phyloP scores from a whole-genome alignment of 2,888 invertebrate species.

The Epinotia ramella region DNA sequence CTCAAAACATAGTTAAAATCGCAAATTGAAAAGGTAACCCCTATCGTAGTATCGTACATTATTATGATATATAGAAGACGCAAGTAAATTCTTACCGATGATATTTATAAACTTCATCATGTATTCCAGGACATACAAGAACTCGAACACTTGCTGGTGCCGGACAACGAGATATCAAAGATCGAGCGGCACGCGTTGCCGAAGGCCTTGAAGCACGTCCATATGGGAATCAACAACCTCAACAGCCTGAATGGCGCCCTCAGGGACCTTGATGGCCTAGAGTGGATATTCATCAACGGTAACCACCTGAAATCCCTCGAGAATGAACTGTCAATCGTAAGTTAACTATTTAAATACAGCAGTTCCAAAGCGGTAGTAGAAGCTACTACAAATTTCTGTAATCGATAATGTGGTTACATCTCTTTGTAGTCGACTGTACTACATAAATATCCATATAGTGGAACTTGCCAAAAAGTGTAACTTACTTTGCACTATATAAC shows the following conservation, averaged over 20 bases:
- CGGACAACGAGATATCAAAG: slow-evolving; percentile 90
- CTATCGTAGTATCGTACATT: too few species aligned
- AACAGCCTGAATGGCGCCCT: slow-evolving; percentile 91
- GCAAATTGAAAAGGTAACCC: too few species aligned
- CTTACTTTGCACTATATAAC: too few species aligned
- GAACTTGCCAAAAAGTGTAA: too few species aligned
- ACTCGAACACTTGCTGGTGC: slow-evolving; percentile 89
- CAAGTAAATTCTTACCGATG: background rate
- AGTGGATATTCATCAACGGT: slow-evolving; percentile 92
- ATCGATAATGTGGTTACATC: too few species aligned
- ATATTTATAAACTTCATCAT: background rate
- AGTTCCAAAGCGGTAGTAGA: background rate
- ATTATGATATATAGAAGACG: too few species aligned
- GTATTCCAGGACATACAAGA: slow-evolving; percentile 78
- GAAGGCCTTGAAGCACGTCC: slow-evolving; percentile 87
- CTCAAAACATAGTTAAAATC: too few species aligned
- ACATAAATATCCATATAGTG: too few species aligned
- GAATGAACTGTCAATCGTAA: slow-evolving; percentile 89
- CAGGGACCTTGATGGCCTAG: slow-evolving; percentile 89
- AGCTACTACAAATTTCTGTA: background rate
- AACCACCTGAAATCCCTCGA: slow-evolving; percentile 91
- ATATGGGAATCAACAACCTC: slow-evolving; percentile 91
- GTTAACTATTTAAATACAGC: slow-evolving; percentile 49
- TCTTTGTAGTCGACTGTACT: too few species aligned
- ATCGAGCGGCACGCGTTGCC: slow-evolving; percentile 91